Base-by-base conservation (phyloP, 2,797 vertebrate species). In the Sebastes taczanowskii region DNA sequence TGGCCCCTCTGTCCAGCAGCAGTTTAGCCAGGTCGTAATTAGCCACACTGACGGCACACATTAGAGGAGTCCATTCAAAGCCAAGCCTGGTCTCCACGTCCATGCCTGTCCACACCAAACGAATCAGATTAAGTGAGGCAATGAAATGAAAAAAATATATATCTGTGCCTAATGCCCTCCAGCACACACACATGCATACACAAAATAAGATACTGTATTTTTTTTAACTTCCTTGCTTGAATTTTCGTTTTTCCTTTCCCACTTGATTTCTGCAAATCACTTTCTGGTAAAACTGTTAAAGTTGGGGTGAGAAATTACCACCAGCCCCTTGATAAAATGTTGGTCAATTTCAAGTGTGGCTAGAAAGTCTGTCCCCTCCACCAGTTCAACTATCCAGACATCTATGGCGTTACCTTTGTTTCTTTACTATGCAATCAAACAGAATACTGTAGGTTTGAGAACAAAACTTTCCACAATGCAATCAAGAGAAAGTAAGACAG, bases 51-150 rank as follows among this genome's bases (percentile, higher is more conserved):
- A 97, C 97, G 5, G 97, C 97, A 89, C 93, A 97, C 97, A 99
- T 99, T 77, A 99, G 95, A 22, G 97, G 97, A 78, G 97, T 98
- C 97, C 98, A 99, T 2, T 94, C 97, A 91, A 96, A 97, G 6
- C 86, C 89, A 58, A 99, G 96, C 20, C 72, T 94, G 29, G 92
- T 96, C 53, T 99, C 98, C 86, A 98, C 92, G n/a, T 91, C 96
- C 91, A 99, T 9, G 60, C 98, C 98, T 99, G 91, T 38, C 35
- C 60, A 87, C 55, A 86, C 7, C 62, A 71, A 62, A 69, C 29
- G 3, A 14, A 70, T n/a, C 46, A 65, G 23, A 82, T 34, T 10
- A 74, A 71, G 14, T 6, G 7, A 79, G 3, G 52, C 23, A 66
- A 52, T 74, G 3, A 42, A 79, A 22, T 32, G 3, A 74, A 52